A percentile compares a stretch with the other conserved stretches of the same genome.
phyloP scores from a whole-genome alignment of 2,797 vertebrate genomes.

The Pempheris klunzingeri region DNA sequence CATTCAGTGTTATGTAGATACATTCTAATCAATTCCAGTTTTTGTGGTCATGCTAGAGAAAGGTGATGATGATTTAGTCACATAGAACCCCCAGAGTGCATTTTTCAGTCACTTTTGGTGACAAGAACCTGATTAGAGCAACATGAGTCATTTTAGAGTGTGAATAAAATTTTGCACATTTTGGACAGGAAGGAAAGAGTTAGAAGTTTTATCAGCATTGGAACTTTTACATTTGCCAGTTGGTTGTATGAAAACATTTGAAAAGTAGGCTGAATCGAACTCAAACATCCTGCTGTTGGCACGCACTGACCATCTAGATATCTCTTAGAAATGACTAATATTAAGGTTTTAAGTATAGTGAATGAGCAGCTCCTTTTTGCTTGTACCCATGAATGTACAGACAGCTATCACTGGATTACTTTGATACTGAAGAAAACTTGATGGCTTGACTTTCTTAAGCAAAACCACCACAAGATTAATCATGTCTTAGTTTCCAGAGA shows the following conservation, averaged over 20 bases:
- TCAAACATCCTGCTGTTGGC: background rate
- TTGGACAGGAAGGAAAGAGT: background rate
- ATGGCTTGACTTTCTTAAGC: too few species aligned
- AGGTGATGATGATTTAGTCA: background rate
- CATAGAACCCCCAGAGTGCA: background rate
- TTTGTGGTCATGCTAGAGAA: background rate
- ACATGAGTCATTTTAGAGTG: background rate
- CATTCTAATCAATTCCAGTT: rapidly evolving
- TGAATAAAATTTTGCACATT: background rate
- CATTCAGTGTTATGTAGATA: background rate
- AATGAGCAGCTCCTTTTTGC: too few species aligned
- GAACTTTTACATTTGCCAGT: background rate
- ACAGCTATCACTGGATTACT: too few species aligned
- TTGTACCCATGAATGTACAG: too few species aligned
- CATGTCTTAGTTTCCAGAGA: too few species aligned
- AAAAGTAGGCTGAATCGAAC: too few species aligned
- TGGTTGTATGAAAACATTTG: background rate
- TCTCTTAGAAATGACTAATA: conserved; percentile 1
- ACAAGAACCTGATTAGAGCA: background rate
- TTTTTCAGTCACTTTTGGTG: background rate
- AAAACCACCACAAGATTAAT: too few species aligned
- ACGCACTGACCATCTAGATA: background rate
- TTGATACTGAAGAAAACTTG: too few species aligned
- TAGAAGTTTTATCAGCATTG: background rate
- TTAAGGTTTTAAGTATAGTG: too few species aligned